Percentiles rank a stretch among this genome's conserved stretches.
Evolutionary conservation across 1,140 invertebrate species (phyloP).

Genomic region (Zophobas atratus): DNA sequence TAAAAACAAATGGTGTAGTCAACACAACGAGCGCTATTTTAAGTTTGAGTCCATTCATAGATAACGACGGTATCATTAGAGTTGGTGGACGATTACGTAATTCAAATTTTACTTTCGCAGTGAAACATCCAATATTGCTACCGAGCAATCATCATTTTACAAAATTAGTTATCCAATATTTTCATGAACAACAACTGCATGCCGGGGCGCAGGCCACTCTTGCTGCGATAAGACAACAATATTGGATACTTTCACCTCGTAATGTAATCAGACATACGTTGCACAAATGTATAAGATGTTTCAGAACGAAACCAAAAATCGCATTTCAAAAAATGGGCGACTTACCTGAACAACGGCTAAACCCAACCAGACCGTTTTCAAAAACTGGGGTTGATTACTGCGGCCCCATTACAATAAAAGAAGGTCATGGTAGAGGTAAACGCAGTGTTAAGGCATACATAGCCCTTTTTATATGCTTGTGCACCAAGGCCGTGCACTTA

Average conservation of each 20-base stretch:
- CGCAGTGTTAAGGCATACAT: constrained; percentile 59
- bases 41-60: constrained; percentile 54
- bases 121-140: constrained; percentile 52
- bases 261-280: constrained; percentile 49
- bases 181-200: constrained; percentile 59
- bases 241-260: constrained; percentile 53
- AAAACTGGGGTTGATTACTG: constrained; percentile 61
- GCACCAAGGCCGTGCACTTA: constrained; percentile 61
- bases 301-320: constrained; percentile 49
- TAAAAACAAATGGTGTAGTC: no score
- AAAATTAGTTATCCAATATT: constrained; percentile 45
- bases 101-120: constrained; percentile 44
- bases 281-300: constrained; percentile 52
- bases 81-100: constrained; percentile 60
- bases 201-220: constrained; percentile 57
- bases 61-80: constrained; percentile 55
- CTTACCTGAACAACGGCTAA: neutral
- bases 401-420: constrained; percentile 58
- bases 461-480: constrained; percentile 50
- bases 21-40: neutral
- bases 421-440: constrained; percentile 49
- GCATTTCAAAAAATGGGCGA: neutral
- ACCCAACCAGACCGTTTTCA: constrained; percentile 55
- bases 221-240: constrained; percentile 47
- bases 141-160: constrained; percentile 49